Evolutionary conservation across 2,888 invertebrate species (phyloP).

Genomic region (Patella caerulea): DNA sequence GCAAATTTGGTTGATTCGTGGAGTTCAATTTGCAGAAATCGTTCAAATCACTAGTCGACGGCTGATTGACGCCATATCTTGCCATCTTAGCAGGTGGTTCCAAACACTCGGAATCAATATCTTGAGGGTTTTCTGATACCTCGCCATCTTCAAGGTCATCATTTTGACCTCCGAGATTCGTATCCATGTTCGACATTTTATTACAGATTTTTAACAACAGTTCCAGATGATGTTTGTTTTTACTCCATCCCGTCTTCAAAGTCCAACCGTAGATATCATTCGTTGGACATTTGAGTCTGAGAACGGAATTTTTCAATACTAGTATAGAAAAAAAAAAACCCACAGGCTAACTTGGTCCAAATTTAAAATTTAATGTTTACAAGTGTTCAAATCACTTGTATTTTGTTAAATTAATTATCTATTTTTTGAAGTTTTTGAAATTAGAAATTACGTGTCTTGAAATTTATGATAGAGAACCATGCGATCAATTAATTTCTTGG

Average conservation of each 20-base stretch:
- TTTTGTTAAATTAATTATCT: no score
- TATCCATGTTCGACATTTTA: not conserved
- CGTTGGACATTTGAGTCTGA: slow-evolving; percentile 5
- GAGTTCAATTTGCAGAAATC: not conserved
- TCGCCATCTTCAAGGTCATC: not conserved
- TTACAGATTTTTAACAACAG: no score
- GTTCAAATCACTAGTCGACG: not conserved
- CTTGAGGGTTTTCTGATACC: not conserved
- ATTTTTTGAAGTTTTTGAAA: no score
- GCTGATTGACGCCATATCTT: not conserved
- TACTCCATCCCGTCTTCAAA: not conserved
- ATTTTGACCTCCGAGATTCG: not conserved
- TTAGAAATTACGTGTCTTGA: no score
- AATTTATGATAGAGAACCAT: no score
- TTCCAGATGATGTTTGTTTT: not conserved
- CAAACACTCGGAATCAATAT: not conserved
- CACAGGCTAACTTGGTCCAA: no score
- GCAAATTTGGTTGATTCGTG: slow-evolving; percentile 12
- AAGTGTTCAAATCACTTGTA: no score
- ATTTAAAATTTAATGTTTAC: no score
- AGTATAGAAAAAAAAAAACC: no score
- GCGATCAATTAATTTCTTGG: no score
- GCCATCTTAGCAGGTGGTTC: slow-evolving; percentile 22
- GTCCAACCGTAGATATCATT: not conserved
- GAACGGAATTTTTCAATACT: not conserved